A percentile compares a stretch with the other conserved stretches of the same genome.
Conservation (phyloP, 2,888 invertebrate genomes). For the Tetranychus piercei region DNA sequence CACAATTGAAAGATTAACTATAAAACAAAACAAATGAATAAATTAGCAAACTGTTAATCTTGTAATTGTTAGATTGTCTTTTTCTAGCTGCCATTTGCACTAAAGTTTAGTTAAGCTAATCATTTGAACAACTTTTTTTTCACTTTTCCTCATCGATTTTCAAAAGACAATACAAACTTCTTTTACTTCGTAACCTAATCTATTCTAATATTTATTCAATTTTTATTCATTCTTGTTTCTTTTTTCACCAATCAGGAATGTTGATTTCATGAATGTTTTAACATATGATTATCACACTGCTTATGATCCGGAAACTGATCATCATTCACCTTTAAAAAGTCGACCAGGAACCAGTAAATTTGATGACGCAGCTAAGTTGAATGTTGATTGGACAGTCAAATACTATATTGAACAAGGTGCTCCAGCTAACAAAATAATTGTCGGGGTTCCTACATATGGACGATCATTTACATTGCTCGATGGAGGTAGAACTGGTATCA, state of each 20-base stretch:
- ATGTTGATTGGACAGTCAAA: slow-evolving; percentile 42
- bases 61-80: too few species aligned
- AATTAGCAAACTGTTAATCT: too few species aligned
- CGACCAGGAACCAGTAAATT: slow-evolving; percentile 58
- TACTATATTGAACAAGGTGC: slow-evolving; percentile 34
- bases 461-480: slow-evolving; percentile 73
- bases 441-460: slow-evolving; percentile 46
- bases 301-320: slow-evolving; percentile 72
- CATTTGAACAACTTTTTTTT: too few species aligned
- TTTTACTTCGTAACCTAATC: not conserved
- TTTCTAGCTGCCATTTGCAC: too few species aligned
- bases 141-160: too few species aligned
- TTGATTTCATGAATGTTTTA: slow-evolving; percentile 78
- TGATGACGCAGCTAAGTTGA: slow-evolving; percentile 66
- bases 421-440: slow-evolving; percentile 32
- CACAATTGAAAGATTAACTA: too few species aligned
- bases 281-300: slow-evolving; percentile 84
- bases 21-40: too few species aligned
- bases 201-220: slow-evolving; percentile 1
- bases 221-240: not conserved
- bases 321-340: slow-evolving; percentile 67
- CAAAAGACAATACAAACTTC: too few species aligned
- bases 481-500: slow-evolving; percentile 34
- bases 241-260: slow-evolving; percentile 40
- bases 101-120: too few species aligned